A percentile compares a stretch with the other conserved stretches of the same genome.
These are phyloP conservation scores for Galemys pyrenaicus DNA, from an alignment of 2,113 vertebrate genomes.

Conservation along the genomic window DNA sequence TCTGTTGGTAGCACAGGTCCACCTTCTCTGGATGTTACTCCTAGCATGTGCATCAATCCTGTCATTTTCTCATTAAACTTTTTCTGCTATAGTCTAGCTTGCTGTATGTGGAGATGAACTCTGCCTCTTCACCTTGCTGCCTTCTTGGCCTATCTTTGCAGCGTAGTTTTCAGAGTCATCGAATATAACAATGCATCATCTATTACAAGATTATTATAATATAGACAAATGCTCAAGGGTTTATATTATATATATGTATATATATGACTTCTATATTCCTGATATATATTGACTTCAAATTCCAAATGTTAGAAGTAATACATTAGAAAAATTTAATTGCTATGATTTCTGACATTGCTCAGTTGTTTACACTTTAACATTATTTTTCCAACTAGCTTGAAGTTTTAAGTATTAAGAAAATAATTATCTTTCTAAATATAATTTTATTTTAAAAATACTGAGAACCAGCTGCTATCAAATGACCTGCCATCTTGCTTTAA, in stretches of 20 bases:
- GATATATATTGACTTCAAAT: neutral
- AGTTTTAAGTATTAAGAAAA: neutral
- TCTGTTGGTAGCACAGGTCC: too few species aligned
- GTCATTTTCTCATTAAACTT: too few species aligned
- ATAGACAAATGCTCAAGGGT: neutral
- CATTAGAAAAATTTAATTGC: neutral
- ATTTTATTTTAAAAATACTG: slow-evolving; percentile 29
- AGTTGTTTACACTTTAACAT: neutral
- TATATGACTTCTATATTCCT: too few species aligned
- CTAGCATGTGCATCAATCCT: too few species aligned
- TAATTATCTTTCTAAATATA: neutral
- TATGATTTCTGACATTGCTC: neutral
- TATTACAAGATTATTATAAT: neutral
- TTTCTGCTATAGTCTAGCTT: too few species aligned
- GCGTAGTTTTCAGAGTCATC: neutral
- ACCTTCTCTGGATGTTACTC: too few species aligned
- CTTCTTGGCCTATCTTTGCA: neutral
- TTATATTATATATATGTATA: neutral
- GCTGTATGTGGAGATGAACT: too few species aligned
- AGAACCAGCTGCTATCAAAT: neutral
- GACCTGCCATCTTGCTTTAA: neutral
- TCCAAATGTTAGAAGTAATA: neutral
- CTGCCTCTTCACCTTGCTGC: too few species aligned
- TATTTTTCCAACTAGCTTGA: neutral
- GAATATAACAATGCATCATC: neutral